These are phyloP conservation scores for Ligdia adustata DNA, from an alignment of 2,888 invertebrate species.

Conservation along the genomic window DNA sequence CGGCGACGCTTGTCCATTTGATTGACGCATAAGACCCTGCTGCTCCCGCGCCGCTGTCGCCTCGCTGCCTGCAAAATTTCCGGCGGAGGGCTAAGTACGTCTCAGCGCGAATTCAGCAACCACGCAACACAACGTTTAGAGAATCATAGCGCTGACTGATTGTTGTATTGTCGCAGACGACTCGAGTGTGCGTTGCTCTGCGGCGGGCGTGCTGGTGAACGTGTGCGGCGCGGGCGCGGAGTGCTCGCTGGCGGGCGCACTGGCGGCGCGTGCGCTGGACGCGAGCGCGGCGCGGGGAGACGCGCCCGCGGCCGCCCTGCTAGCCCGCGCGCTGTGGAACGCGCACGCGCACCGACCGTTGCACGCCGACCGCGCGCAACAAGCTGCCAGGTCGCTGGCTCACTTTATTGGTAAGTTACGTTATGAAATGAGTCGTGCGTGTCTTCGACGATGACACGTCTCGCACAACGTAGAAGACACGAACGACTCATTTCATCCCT, in stretches of 20 bases:
- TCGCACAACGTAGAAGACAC: no score
- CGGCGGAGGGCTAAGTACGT: no score
- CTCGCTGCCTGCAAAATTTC: no score
- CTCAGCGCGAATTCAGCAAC: no score
- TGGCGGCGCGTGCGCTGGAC: constrained; percentile 71
- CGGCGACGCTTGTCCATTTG: no score
- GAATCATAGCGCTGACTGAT: no score
- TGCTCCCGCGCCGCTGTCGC: no score
- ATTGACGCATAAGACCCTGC: no score
- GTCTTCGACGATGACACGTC: no score
- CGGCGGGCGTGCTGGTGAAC: constrained; percentile 93
- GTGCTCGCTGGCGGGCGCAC: constrained; percentile 48
- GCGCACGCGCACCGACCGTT: constrained; percentile 60
- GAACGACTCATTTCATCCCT: no score
- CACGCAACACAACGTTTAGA: no score
- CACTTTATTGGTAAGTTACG: constrained; percentile 87
- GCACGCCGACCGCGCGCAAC: constrained; percentile 44
- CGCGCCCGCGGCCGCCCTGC: constrained; percentile 53
- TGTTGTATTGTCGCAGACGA: constrained; percentile 71
- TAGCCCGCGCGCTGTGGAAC: constrained; percentile 58
- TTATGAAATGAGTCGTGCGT: no score
- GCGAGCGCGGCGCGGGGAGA: constrained; percentile 68
- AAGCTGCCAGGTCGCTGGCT: constrained; percentile 76
- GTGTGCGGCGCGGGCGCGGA: constrained; percentile 76
- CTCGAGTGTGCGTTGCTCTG: constrained; percentile 88